These are phyloP conservation scores for Tupaia chinensis DNA, from an alignment of 2,113 vertebrate genomes.

Conservation along the genomic window DNA sequence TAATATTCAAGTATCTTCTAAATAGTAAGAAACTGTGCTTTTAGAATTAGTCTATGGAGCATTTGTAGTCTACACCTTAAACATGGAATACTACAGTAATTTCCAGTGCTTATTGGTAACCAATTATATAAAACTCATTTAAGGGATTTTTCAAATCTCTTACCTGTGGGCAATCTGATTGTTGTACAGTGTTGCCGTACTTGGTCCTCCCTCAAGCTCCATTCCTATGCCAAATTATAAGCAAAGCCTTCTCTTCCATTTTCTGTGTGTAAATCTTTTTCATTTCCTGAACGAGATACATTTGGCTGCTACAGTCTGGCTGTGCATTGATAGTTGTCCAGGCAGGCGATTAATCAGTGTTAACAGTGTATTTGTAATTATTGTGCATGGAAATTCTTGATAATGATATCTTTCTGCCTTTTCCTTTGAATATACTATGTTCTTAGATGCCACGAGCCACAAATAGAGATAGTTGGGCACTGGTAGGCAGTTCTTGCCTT, in stretches of 20 bases:
- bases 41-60: neutral
- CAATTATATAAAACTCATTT: neutral
- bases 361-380: neutral
- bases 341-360: neutral
- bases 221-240: neutral
- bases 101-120: neutral
- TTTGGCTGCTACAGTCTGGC: neutral
- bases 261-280: constrained; percentile 9
- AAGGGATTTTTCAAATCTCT: neutral
- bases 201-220: neutral
- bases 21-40: neutral
- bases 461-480: neutral
- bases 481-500: constrained; percentile 6
- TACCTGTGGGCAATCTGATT: neutral
- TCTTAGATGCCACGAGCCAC: neutral
- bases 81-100: neutral
- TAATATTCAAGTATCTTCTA: neutral
- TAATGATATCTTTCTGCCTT: neutral
- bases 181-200: neutral
- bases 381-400: neutral
- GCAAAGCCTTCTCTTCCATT: neutral
- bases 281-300: neutral
- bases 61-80: neutral
- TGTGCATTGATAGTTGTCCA: neutral
- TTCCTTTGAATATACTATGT: neutral